These are phyloP conservation scores for Nymphicus hollandicus DNA, from an alignment of 2,113 vertebrate genomes.

Conservation along the genomic window DNA sequence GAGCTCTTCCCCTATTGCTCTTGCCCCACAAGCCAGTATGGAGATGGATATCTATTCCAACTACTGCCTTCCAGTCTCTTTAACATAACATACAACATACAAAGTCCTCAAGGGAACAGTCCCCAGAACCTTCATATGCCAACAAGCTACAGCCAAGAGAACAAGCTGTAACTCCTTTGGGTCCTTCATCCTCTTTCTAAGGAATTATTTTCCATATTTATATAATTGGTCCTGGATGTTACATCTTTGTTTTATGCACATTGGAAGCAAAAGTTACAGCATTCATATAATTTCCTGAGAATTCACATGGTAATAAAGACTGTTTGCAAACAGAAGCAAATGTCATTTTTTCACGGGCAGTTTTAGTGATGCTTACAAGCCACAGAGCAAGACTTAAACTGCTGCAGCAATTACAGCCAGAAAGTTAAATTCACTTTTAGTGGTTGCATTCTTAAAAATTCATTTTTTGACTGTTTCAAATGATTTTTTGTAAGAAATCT, in stretches of 20 bases:
- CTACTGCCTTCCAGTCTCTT: background rate
- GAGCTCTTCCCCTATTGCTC: background rate
- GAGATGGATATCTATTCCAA: background rate
- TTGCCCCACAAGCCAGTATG: background rate
- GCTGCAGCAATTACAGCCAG: background rate
- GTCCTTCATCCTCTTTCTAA: background rate
- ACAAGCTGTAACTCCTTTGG: background rate
- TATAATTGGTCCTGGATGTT: background rate
- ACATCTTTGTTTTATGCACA: background rate
- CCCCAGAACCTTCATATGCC: background rate
- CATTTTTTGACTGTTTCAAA: background rate
- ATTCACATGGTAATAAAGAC: background rate
- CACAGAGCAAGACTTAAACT: background rate
- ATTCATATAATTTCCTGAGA: background rate
- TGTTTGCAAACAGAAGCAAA: background rate
- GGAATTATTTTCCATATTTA: background rate
- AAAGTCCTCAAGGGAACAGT: background rate
- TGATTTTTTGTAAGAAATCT: background rate
- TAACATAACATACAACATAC: background rate
- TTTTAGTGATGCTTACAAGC: background rate
- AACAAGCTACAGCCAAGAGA: background rate
- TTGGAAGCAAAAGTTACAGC: background rate
- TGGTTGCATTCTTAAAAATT: background rate
- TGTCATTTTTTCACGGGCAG: background rate
- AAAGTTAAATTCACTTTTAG: background rate